Percentiles rank a stretch among this genome's conserved stretches.
phyloP scores from a whole-genome alignment of 2,113 vertebrate genomes.

The Isichthys henryi region DNA sequence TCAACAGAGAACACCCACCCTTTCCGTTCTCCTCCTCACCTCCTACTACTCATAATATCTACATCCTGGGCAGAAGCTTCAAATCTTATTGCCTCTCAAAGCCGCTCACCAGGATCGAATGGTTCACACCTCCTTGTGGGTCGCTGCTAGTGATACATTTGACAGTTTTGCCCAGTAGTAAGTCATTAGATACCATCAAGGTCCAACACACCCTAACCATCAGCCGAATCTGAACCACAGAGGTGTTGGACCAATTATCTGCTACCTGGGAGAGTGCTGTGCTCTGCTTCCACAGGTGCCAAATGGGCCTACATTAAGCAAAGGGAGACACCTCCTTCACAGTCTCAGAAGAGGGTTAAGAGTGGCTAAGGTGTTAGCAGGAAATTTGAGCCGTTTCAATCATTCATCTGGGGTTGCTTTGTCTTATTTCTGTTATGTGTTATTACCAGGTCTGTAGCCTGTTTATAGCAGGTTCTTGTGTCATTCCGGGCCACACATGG shows the following conservation, averaged over 20 bases:
- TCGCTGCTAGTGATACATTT: neutral
- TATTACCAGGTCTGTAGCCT: neutral
- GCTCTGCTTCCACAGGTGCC: neutral
- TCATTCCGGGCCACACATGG: neutral
- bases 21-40: neutral
- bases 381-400: neutral
- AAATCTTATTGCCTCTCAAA: neutral
- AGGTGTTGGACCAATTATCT: slow-evolving; percentile 6
- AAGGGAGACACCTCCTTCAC: neutral
- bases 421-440: neutral
- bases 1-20: neutral
- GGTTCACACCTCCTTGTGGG: neutral
- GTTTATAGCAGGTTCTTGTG: neutral
- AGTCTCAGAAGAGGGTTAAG: neutral
- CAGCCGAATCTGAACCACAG: neutral
- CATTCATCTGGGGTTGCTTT: neutral
- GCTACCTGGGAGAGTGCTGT: neutral
- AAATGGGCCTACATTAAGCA: neutral
- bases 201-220: neutral
- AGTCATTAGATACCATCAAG: neutral
- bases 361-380: neutral
- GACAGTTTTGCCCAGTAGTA: neutral
- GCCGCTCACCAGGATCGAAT: neutral
- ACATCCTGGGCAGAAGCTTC: neutral
- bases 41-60: neutral